These are phyloP conservation scores for Coregonus ussuriensis DNA, from an alignment of 2,797 vertebrate genomes.

Conservation along the genomic window DNA sequence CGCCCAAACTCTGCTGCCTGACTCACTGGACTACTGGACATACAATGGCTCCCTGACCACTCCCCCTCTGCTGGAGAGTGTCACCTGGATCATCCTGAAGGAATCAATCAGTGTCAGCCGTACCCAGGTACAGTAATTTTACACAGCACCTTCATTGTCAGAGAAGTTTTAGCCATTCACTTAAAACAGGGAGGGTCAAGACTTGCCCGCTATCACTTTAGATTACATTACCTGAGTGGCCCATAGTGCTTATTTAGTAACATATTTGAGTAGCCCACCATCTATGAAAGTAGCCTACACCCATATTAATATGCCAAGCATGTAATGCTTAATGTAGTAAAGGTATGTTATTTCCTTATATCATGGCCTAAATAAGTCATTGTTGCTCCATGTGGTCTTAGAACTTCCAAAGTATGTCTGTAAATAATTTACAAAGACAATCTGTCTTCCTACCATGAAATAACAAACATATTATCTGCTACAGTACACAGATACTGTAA, in stretches of 20 bases:
- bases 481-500: too few species aligned
- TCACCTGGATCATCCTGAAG: slow-evolving; percentile 93
- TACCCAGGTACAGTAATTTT: slow-evolving; percentile 78
- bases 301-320: neutral
- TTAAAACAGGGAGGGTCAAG: slow-evolving; percentile 1
- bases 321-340: too few species aligned
- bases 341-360: too few species aligned
- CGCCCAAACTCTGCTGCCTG: slow-evolving; percentile 83
- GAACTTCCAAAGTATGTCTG: neutral
- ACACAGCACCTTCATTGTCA: neutral
- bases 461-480: too few species aligned
- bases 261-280: neutral
- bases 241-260: slow-evolving; percentile 7
- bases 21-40: slow-evolving; percentile 88
- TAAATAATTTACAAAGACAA: neutral
- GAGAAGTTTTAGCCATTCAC: neutral
- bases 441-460: too few species aligned
- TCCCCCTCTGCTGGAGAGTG: slow-evolving; percentile 91
- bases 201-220: slow-evolving; percentile 33
- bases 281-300: slow-evolving; percentile 9
- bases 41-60: slow-evolving; percentile 95
- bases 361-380: too few species aligned
- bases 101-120: slow-evolving; percentile 87
- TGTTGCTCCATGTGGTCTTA: neutral
- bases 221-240: slow-evolving; percentile 54